Base-by-base conservation (phyloP, 1,140 invertebrate genomes). In the Artemia franciscana region DNA sequence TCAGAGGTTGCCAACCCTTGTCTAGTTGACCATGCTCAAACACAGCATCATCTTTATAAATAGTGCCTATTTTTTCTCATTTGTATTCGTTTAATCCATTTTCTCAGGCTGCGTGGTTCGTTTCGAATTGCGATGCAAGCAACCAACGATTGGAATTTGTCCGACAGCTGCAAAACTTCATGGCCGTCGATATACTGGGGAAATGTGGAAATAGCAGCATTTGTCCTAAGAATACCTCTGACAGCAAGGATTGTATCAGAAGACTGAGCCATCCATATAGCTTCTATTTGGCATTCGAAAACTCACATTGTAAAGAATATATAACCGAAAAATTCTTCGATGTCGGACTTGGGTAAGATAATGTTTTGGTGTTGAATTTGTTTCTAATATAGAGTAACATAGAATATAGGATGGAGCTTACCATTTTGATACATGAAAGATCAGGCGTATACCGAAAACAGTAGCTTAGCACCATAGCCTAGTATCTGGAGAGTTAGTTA, bases 281-380 rank as follows among this genome's bases (percentile, higher is more conserved):
- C 72, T 97, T 98, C 75, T 97, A 97, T 73, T 77, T 97, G 57
- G 88, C 92, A 0, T 97, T 97, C 70, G 91, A 95, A 74, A 97
- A 97, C 73, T 91, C 90, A 0, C 91, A 96, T 68, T 97, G 93
- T 72, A 79, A 82, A 59, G 91, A 96, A 73, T 97, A 97, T 71
- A 88, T 95, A 57, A 95, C 91, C 0, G 92, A 96, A 71, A 97
- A 97, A 71, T 91, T 95, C 71, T 95, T 89, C 71, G 85, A 59
- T 18, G 21, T 51, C 12, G 39, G 39, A 51, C 21, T 51, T 15
- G 21, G 39, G 39, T 51, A 51, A 51, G 39, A 51, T 18, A 39
- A 39, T 39, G n/a, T 39, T 7, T 7, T n/a, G 30, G n/a, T 7
- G n/a, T 7, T 39, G n/a, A 7, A 39, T 7, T 7, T 7, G 7